Evolutionary conservation across 2,888 invertebrate genomes (phyloP).

Genomic region (Metacarcinus magister): DNA sequence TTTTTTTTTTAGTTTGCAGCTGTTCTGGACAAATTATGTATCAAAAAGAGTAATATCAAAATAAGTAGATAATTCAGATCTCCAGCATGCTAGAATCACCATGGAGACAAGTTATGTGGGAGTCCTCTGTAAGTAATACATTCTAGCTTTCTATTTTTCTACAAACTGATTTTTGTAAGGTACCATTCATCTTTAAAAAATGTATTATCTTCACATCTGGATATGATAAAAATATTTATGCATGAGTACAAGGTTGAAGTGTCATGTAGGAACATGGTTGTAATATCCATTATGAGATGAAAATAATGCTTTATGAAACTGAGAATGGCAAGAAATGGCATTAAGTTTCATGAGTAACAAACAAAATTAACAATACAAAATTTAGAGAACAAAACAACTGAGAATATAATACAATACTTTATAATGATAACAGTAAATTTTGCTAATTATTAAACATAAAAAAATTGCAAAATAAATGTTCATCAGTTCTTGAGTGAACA

Average conservation of each 20-base stretch:
- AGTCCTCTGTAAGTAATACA: neutral
- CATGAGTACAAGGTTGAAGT: constrained; percentile 6
- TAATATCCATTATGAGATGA: neutral
- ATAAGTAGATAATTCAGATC: neutral
- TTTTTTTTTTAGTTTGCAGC: neutral
- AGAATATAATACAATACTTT: neutral
- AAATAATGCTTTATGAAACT: neutral
- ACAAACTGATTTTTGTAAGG: neutral
- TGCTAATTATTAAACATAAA: neutral
- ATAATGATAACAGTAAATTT: neutral
- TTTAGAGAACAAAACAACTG: neutral
- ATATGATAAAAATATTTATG: neutral
- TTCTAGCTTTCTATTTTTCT: neutral
- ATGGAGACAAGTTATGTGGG: neutral
- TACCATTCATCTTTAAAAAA: neutral
- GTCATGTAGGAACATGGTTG: neutral
- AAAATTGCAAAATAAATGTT: neutral
- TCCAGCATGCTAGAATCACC: neutral
- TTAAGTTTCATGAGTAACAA: neutral
- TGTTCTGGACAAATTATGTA: neutral
- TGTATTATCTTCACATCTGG: neutral
- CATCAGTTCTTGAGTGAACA: neutral
- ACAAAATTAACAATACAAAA: neutral
- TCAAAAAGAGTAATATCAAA: neutral
- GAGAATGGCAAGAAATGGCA: constrained; percentile 72